Evolutionary conservation across 2,888 invertebrate genomes (phyloP).

Genomic region (Lagria hirta): DNA sequence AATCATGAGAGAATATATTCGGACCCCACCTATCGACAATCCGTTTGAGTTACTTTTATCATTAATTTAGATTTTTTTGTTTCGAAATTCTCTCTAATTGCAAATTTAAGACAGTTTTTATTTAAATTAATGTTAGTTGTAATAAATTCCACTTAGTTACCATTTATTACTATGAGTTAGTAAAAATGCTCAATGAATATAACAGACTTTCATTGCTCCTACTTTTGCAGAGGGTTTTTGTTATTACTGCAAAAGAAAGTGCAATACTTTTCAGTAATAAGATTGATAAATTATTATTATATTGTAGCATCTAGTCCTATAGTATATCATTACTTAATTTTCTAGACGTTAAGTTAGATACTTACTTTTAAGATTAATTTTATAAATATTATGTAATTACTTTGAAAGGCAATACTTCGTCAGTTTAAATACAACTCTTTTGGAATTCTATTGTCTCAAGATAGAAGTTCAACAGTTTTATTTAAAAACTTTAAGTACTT

Average conservation of each 20-base stretch:
- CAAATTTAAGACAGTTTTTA: conserved; percentile 9
- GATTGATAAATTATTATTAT: conserved; percentile 30
- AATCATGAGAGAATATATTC: conserved; percentile 42
- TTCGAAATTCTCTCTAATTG: background rate
- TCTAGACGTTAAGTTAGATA: conserved; percentile 22
- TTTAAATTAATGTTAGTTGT: conserved; percentile 29
- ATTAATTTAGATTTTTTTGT: background rate
- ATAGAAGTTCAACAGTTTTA: too few species aligned
- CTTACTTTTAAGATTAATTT: conserved; percentile 15
- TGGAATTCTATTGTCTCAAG: too few species aligned
- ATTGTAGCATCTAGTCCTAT: conserved; percentile 26
- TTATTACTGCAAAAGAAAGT: conserved; percentile 51
- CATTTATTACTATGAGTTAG: conserved; percentile 31
- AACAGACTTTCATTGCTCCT: conserved; percentile 50
- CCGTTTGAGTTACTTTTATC: background rate
- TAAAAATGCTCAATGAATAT: conserved; percentile 48
- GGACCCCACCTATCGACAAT: conserved; percentile 6
- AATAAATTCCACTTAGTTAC: conserved; percentile 44
- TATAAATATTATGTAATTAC: conserved; percentile 16
- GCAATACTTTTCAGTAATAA: conserved; percentile 43
- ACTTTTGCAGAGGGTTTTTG: conserved; percentile 51
- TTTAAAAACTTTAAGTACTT: too few species aligned
- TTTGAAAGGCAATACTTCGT: too few species aligned
- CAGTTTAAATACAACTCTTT: too few species aligned
- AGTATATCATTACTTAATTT: conserved; percentile 18